These are phyloP conservation scores for Tympanoctomys barrerae DNA, from an alignment of 2,797 vertebrate species.

Conservation along the genomic window DNA sequence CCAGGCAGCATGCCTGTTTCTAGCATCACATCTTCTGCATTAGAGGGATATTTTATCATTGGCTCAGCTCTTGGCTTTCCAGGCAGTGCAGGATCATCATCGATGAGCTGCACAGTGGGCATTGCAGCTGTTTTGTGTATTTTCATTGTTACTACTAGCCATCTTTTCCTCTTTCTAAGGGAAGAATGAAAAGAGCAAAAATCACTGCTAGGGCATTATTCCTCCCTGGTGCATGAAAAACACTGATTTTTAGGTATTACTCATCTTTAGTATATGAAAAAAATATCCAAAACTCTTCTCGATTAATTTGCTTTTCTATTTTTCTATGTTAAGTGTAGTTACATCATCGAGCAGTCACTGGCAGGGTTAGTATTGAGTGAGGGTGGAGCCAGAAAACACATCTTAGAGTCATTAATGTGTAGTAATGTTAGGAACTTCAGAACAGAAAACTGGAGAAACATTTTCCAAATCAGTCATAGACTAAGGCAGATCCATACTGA, in stretches of 20 bases:
- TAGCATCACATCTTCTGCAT: conserved; percentile 20
- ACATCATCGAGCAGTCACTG: not conserved
- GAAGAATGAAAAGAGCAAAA: conserved; percentile 18
- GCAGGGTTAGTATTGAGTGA: not conserved
- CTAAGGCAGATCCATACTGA: not conserved
- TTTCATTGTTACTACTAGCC: not conserved
- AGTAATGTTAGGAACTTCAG: not conserved
- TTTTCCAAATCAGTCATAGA: not conserved
- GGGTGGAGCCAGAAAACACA: not conserved
- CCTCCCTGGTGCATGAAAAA: not conserved
- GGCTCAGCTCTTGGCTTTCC: not conserved
- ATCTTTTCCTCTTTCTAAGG: conserved; percentile 37
- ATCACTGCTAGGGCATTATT: not conserved
- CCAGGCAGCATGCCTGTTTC: not conserved
- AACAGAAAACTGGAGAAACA: not conserved
- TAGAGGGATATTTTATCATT: not conserved
- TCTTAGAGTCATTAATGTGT: not conserved
- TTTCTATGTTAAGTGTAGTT: conserved; percentile 21
- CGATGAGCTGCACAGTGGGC: not conserved
- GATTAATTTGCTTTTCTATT: not conserved
- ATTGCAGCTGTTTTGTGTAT: not conserved
- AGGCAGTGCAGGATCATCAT: not conserved
- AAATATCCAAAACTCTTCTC: not conserved
- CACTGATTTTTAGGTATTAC: conserved; percentile 29
- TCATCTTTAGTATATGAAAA: not conserved